Conservation (phyloP, 2,113 vertebrate species). For the Brienomyrus longianalis region DNA sequence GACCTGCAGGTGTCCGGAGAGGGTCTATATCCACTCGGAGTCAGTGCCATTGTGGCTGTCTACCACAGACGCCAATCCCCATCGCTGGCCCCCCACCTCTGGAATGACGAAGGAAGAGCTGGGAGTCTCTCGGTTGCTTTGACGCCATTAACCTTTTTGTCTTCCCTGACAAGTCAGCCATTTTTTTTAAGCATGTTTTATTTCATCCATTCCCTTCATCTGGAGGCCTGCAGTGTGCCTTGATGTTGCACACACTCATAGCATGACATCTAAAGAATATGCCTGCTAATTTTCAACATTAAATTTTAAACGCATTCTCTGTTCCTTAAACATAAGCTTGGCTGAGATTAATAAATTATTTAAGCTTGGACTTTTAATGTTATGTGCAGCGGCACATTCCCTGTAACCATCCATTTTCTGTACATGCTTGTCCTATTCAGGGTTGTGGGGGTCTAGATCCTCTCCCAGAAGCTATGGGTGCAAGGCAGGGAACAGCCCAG, state of each 20-base stretch:
- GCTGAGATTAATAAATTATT: not conserved
- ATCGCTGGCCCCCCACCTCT: not conserved
- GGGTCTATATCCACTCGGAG: not conserved
- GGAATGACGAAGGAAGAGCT: not conserved
- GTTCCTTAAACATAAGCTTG: not conserved
- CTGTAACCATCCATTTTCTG: not conserved
- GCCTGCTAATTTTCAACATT: not conserved
- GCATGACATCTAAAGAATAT: not conserved
- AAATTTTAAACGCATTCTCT: not conserved
- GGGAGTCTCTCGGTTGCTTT: not conserved
- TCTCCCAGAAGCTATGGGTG: not conserved
- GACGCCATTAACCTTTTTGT: not conserved
- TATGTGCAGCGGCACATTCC: not conserved
- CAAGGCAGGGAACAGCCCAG: not conserved
- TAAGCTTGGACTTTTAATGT: not conserved
- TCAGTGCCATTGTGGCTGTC: not conserved
- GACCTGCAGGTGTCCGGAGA: not conserved
- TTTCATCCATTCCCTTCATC: not conserved
- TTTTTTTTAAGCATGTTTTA: not conserved
- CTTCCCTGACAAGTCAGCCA: not conserved
- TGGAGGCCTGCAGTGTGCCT: not conserved
- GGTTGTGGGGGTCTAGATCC: not conserved
- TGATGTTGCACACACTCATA: not conserved
- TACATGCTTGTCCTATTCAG: not conserved
- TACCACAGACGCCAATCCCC: not conserved